phyloP scores from a whole-genome alignment of 2,888 invertebrate species.

The Philereme transversata region DNA sequence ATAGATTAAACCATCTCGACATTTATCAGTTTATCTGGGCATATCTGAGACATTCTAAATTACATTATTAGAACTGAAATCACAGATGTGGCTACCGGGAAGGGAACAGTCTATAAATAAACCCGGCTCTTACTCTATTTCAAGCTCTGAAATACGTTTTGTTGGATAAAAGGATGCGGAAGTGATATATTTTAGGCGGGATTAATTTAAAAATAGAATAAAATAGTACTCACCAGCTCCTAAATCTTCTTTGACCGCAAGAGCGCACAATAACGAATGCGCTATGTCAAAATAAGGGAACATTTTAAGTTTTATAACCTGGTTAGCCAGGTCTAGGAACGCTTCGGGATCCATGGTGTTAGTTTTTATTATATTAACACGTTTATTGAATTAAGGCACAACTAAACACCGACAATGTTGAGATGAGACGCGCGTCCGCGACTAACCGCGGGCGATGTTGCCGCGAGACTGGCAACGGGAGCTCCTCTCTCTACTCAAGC shows the following conservation, averaged over 20 bases:
- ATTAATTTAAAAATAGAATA: conserved; percentile 51
- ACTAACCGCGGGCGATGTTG: conserved; percentile 75
- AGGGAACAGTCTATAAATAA: conserved; percentile 75
- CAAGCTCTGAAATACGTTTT: conserved; percentile 47
- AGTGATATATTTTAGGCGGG: conserved; percentile 52
- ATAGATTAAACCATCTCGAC: not conserved
- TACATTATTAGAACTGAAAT: conserved; percentile 36
- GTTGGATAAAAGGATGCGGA: conserved; percentile 52
- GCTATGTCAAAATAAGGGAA: conserved; percentile 99
- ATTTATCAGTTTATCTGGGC: not conserved
- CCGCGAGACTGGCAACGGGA: conserved; percentile 71
- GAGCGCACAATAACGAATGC: conserved; percentile 96
- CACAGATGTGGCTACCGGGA: conserved; percentile 38
- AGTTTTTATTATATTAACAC: conserved; percentile 56
- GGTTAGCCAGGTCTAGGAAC: conserved; percentile 98
- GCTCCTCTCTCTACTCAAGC: conserved; percentile 30
- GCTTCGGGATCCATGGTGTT: conserved; percentile 96
- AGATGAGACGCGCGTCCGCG: conserved; percentile 68
- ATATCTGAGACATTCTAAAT: conserved; percentile 21
- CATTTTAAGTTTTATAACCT: conserved; percentile 99
- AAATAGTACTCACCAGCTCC: conserved; percentile 89
- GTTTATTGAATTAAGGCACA: conserved; percentile 56
- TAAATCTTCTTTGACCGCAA: conserved; percentile 97
- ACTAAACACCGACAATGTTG: conserved; percentile 80
- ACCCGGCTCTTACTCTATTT: conserved; percentile 64